Conservation (phyloP, 2,113 vertebrate species). For the Hippolais icterina region DNA sequence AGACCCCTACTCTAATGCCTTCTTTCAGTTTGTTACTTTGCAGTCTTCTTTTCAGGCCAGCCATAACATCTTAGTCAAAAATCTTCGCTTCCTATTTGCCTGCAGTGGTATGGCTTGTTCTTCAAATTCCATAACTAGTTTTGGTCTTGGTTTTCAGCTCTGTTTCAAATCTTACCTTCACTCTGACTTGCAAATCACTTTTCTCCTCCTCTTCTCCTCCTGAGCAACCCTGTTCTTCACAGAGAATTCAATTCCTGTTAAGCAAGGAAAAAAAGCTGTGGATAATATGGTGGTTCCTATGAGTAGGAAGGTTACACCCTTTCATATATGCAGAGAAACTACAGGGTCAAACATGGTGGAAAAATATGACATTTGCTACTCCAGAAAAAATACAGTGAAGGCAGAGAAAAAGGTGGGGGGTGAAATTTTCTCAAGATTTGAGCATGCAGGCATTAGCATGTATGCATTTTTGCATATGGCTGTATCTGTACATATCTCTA, state of each 20-base stretch:
- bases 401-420: background rate
- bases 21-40: background rate
- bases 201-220: background rate
- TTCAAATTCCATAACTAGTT: background rate
- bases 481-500: background rate
- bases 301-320: background rate
- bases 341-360: background rate
- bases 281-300: background rate
- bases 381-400: background rate
- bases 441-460: background rate
- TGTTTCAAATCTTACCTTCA: background rate
- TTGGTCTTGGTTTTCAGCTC: background rate
- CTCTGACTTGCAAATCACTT: background rate
- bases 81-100: background rate
- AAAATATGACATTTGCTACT: background rate
- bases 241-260: background rate
- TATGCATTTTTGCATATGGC: background rate
- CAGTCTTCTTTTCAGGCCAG: background rate
- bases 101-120: background rate
- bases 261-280: background rate
- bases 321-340: background rate
- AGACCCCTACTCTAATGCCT: background rate
- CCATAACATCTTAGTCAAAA: background rate
- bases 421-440: background rate
- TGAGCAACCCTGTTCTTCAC: background rate